Base-by-base conservation (phyloP, 1,140 invertebrate genomes). In the Drosophila kanapiae region DNA sequence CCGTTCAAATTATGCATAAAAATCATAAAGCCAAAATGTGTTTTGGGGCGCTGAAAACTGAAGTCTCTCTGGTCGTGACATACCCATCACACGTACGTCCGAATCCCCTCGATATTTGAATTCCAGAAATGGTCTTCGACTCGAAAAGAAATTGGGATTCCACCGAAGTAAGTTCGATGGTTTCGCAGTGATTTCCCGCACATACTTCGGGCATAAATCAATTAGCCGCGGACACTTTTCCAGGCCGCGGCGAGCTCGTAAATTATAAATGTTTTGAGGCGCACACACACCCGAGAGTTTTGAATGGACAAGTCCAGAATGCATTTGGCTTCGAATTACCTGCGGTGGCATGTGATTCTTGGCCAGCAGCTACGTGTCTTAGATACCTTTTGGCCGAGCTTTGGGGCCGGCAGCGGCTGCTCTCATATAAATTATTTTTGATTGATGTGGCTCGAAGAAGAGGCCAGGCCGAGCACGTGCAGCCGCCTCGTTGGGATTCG, bases 401-500 rank as follows among this genome's bases (percentile, higher is more conserved):
- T 58, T 59, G 40, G 74, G 48, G 29, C 31, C 31, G 7, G 31
- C 53, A 38, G 53, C 37, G 53, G 10, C 57, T 87, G 83, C 84
- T 86, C 83, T 88, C 77, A 86, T 74, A 86, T 86, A 86, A 86
- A 86, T 86, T 86, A 80, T 88, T 53, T 86, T 88, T 86, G 83
- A 86, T 86, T 86, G 83, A 86, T 86, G 83, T 80, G 83, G 79
- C 71, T 64, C 51, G 40, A n/a, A 75, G 53, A 23, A 23, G 23
- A 23, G 23, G 23, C 23, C 23, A 77, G 74, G 38, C 61, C 49
- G 58, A 83, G 84, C 83, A 86, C 83, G 83, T 86, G 84, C 83
- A 86, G 47, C 48, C 45, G 75, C 42, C 77, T 72, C 72, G 62
- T 80, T 80, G 74, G 78, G 70, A 70, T 70, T 79, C 83, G 70